These are phyloP conservation scores for Propsilocerus akamusi DNA, from an alignment of 1,140 invertebrate species.

Conservation along the genomic window DNA sequence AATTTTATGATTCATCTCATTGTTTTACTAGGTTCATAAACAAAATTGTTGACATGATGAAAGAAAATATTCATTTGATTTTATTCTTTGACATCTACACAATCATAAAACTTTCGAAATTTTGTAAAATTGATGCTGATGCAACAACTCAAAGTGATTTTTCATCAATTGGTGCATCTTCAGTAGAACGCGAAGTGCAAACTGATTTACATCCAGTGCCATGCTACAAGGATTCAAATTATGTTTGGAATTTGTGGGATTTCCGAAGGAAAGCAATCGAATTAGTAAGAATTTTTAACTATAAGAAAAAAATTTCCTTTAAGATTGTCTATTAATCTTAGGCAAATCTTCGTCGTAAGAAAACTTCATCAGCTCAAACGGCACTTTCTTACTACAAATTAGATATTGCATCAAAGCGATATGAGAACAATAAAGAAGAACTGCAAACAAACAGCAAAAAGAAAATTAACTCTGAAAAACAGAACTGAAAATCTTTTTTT, in stretches of 20 bases:
- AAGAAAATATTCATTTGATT: background rate
- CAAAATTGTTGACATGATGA: background rate
- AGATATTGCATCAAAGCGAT: background rate
- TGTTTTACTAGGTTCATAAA: background rate
- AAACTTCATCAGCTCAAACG: constrained; percentile 5
- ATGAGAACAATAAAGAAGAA: background rate
- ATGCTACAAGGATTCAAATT: background rate
- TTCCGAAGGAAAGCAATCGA: constrained; percentile 5
- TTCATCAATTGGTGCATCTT: background rate
- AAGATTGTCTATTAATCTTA: no score
- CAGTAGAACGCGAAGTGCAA: background rate
- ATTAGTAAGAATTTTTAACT: no score
- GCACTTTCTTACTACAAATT: background rate
- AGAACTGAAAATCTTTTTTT: no score
- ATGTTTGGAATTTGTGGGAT: constrained; percentile 7
- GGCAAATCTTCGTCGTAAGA: constrained; percentile 1
- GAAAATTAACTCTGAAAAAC: background rate
- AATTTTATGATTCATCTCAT: background rate
- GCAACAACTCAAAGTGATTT: background rate
- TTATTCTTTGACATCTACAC: background rate
- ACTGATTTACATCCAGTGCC: constrained; percentile 6
- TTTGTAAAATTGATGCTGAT: background rate
- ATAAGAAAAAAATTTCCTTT: no score
- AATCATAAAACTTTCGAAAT: background rate
- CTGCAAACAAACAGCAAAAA: background rate